Evolutionary conservation across 1,140 invertebrate species (phyloP), one percentile per base, ranked within the genome.

Genomic region (Antheraea pernyi): DNA sequence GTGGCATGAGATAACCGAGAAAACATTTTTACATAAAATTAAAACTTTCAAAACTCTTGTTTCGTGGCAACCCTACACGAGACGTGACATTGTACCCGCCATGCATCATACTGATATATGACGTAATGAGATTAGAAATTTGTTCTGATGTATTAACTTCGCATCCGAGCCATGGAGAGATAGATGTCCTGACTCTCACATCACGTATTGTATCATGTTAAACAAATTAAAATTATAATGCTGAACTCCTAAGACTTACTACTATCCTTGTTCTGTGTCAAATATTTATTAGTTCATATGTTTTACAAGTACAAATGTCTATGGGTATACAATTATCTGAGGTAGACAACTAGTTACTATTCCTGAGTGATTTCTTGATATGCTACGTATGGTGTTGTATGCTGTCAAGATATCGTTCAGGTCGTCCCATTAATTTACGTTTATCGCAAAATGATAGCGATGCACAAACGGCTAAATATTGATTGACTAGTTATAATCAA

Each of bases 71-170:
- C 46, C 46, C 46, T 62, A 16, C 11, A 16, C 59, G 19, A 9
- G 60, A 11, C 58, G 63, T 66, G 58, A 70, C 66, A 70, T 70
- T 70, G 65, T 53, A 39, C 63, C 53, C 58, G 69, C 59, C 69
- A 70, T 70, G 69, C 64, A 66, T 70, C 69, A 70, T 58, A 7
- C 69, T 70, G 69, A 66, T 70, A 70, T 70, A 70, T 70, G 69
- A 70, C 69, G 48, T 70, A 70, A 70, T 70, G 69, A 70, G 69
- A 63, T 65, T 70, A 70, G 69, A 59, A 70, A 66, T 70, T 66
- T 70, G 46, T 53, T 16, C 16, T 53, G 46, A 53, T 53, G 46
- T 53, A 53, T 53, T 53, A 53, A 53, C 46, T 53, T 53, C 11
- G 46, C 46, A n/a, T 53, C 11, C 13, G 46, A 53, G 46, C 46